Evolutionary conservation across 1,140 invertebrate species (phyloP), one percentile per base, ranked within the genome.

Genomic region (Ooceraea biroi): DNA sequence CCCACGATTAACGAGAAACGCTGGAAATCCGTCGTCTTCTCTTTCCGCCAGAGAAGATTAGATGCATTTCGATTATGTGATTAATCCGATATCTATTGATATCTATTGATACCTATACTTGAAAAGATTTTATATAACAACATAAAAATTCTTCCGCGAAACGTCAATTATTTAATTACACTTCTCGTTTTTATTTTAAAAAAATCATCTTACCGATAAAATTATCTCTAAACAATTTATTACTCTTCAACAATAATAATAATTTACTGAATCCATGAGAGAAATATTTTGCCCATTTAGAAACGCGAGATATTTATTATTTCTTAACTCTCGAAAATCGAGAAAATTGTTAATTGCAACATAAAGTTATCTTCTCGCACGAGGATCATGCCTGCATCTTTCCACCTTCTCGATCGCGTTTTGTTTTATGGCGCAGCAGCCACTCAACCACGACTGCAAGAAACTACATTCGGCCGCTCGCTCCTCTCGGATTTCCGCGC

Each of bases 1-100:
- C 82, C 60, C 82, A 83, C 82, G 82, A 83, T 82, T 82, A 78
- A 66, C 25, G n/a, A 19, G n/a, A 19, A 41, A 44, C 44, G 8
- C 10, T 74, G 57, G 41, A 74, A 60, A 74, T 63, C n/a, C 22
- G 11, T 58, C 50, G 27, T 30, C 12, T 57, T 46, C 8, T 55
- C 50, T 44, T 80, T 80, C 52, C 14, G 8, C 36, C 22, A 46
- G 11, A 14, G 11, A 50, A 27, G 11, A n/a, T 77, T 52, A 77
- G 27, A 1, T 66, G 19, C 2, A 61, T 48, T n/a, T 61, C 17
- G 22, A 46, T 30, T 30, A 22, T 3, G 3, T 7, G 41, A 44
- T 57, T 57, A 19, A 14, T 57, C 22, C 25, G 30, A 78, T 55
- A 55, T 36, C 36, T 7, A 7, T 36, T 3, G n/a, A 52, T 77